A percentile compares a stretch with the other conserved stretches of the same genome.
Conservation (phyloP, 2,797 vertebrate species). For the Anniella stebbinsi region DNA sequence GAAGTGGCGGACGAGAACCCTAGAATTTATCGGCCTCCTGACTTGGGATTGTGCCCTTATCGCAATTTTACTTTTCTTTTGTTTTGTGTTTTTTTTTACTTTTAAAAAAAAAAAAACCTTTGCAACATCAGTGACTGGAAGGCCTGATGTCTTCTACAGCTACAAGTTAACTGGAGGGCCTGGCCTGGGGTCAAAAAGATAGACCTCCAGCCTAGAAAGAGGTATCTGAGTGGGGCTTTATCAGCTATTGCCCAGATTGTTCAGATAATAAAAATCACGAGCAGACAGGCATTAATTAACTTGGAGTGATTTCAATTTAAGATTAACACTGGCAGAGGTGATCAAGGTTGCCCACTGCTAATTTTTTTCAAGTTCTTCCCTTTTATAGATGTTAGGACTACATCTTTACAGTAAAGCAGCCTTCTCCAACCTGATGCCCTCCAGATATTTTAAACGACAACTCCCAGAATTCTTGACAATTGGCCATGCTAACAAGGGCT, state of each 20-base stretch:
- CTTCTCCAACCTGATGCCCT: background rate
- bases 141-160: background rate
- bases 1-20: background rate
- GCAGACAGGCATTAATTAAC: too few relatives aligned
- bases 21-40: background rate
- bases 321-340: background rate
- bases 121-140: background rate
- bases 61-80: background rate
- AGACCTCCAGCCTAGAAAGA: background rate
- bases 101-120: too few relatives aligned
- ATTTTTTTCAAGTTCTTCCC: background rate
- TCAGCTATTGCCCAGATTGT: background rate
- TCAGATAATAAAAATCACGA: background rate
- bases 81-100: background rate
- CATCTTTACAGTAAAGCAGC: background rate
- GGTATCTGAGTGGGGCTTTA: background rate
- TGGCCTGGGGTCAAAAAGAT: too few relatives aligned
- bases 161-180: background rate
- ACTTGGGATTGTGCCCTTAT: too few relatives aligned
- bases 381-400: background rate
- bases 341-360: background rate
- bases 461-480: background rate
- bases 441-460: background rate
- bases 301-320: background rate
- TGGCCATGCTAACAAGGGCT: too few relatives aligned